Base-by-base conservation (phyloP, 2,113 vertebrate genomes). In the Pseudopipra pipra region DNA sequence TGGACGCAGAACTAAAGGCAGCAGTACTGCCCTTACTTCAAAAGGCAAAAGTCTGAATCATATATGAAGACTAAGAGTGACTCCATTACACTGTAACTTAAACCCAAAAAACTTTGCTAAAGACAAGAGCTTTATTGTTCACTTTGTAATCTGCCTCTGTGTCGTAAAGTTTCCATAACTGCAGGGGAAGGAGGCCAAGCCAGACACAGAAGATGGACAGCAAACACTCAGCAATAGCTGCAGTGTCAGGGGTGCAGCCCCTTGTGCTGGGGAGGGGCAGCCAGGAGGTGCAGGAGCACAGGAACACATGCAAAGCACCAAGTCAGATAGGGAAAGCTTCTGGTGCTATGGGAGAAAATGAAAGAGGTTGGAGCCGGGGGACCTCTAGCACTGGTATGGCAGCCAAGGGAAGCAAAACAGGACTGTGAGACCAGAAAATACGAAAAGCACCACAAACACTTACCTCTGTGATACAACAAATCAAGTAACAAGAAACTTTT, bases 191-290 rank as follows among this genome's bases (percentile, higher is more conserved):
- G 14, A 68, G 25, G 55, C 54, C 20, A 27, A 62, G 47, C 12
- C 28, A 9, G 52, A 52, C 12, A 11, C 14, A 49, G n/a, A 46
- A 51, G 41, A 27, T 5, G 19, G 68, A 37, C 18, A 70, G 59
- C 54, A 41, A 24, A 63, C 12, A 9, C 54, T 19, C 10, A 18
- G 41, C 3, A 0, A 33, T 0, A 59, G 49, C 71, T 51, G 41
- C 37, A 6, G 33, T 14, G 11, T 47, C 3, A 6, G 30, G 30
- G 31, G 5, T 19, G 22, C 56, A 79, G 31, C 17, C 35, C 44
- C 44, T 27, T 1, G 0, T 30, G 47, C 31, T 76, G n/a, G 31
- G 62, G 43, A 37, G 11, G 33, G 41, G 44, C 78, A 66, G 79
- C 35, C 7, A 27, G 12, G 44, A 46, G 49, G 39, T 24, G 28